Base-by-base conservation (phyloP, 2,888 invertebrate species). In the Imbricaverruca yamaguchii region DNA sequence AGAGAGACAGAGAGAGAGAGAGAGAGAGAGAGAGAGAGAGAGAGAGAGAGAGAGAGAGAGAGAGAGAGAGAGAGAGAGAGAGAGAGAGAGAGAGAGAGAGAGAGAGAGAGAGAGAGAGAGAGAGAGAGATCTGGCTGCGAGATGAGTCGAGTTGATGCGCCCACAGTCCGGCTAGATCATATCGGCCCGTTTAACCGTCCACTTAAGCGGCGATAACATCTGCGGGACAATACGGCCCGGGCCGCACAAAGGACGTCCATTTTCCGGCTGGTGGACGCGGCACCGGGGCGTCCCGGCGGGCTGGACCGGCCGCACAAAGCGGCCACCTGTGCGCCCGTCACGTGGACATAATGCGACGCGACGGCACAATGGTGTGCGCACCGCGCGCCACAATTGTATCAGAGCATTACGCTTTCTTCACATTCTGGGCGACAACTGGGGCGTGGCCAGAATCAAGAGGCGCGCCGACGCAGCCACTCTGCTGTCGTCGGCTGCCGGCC, bases 21-120 rank as follows among this genome's bases (percentile, higher is more conserved):
- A 39, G 39, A 39, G 39, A 39, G 39, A 39, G 39, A 39, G 39
- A 39, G 39, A 39, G 39, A 39, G 39, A 39, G 39, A 39, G 39
- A 39, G 39, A 39, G 39, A 39, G 39, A 39, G 39, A 39, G 39
- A 39, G 39, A 39, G 39, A 39, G 39, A 39, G 39, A 39, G 39
- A 39, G 39, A 39, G 39, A 39, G 39, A 39, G 39, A 39, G 39
- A 39, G 39, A 39, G 39, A 39, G 39, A 39, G n/a, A 13, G 57
- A 56, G 23, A 59, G 23, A 63, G 80, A 80, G 80, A 59, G 80
- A 63, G 57, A 59, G 80, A 80, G 80, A 67, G 65, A 80, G 80
- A 39, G 80, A 82, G 74, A 80, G 83, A 79, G 81, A 25, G 82
- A 80, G 83, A 56, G 63, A 63, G 81, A 80, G 65, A 80, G 67